These are phyloP conservation scores for Alosa alosa DNA, from an alignment of 2,113 vertebrate genomes.

Conservation along the genomic window DNA sequence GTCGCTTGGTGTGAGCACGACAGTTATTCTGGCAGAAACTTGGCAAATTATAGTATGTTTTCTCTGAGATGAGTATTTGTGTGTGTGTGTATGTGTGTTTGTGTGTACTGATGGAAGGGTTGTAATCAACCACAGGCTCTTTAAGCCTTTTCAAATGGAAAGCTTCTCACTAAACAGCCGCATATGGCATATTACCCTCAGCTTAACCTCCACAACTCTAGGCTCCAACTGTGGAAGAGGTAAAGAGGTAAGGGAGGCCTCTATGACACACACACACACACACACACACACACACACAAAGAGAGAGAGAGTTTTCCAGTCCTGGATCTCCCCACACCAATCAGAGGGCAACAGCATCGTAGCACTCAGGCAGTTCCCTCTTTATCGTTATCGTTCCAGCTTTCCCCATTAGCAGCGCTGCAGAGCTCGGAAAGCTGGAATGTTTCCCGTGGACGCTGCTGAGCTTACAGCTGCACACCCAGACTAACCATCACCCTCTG, in stretches of 20 bases:
- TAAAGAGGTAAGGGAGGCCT: neutral
- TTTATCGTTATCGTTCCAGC: neutral
- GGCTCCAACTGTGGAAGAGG: constrained; percentile 1
- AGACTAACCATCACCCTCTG: neutral
- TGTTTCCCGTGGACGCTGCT: neutral
- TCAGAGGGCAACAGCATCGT: neutral
- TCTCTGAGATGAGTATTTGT: neutral
- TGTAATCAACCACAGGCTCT: constrained; percentile 20
- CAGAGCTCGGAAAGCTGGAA: neutral
- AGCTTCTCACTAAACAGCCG: neutral
- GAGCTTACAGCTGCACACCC: neutral
- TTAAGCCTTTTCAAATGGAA: constrained; percentile 3
- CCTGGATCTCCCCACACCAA: neutral
- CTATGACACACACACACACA: constrained; percentile 8
- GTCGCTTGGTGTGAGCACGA: neutral
- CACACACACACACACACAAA: neutral
- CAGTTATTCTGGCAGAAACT: constrained; percentile 30
- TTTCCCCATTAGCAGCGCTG: neutral
- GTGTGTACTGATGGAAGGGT: neutral
- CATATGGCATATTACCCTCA: constrained; percentile 38
- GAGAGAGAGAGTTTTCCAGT: neutral
- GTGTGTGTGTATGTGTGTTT: constrained; percentile 11
- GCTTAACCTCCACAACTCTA: constrained; percentile 28
- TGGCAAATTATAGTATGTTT: neutral
- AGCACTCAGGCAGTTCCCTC: neutral